A percentile compares a stretch with the other conserved stretches of the same genome.
Evolutionary conservation across 1,140 invertebrate species (phyloP).

Genomic region (Platyura marginata): DNA sequence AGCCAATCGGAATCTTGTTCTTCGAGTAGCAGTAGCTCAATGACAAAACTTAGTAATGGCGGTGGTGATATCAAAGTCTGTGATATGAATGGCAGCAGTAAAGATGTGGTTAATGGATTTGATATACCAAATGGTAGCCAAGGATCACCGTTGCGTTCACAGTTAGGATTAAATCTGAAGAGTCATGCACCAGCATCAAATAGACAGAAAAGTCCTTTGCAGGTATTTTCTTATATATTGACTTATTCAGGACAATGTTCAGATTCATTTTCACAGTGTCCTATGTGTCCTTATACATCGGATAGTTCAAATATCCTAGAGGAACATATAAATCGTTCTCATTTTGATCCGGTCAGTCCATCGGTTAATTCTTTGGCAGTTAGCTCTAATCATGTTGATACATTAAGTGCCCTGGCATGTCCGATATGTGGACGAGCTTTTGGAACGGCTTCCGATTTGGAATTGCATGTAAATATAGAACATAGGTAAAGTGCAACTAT

Average conservation of each 20-base stretch:
- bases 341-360: constrained; percentile 69
- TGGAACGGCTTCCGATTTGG: constrained; percentile 52
- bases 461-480: constrained; percentile 70
- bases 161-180: constrained; percentile 41
- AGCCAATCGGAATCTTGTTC: constrained; percentile 1
- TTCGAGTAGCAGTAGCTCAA: background rate
- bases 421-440: constrained; percentile 56
- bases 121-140: constrained; percentile 29
- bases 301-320: constrained; percentile 52
- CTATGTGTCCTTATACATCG: constrained; percentile 61
- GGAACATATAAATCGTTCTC: constrained; percentile 69
- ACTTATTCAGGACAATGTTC: too few species aligned
- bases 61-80: constrained; percentile 10
- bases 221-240: constrained; percentile 3
- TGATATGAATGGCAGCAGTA: constrained; percentile 14
- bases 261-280: constrained; percentile 34
- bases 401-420: constrained; percentile 28
- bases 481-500: constrained; percentile 35
- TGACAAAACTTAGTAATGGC: constrained; percentile 6
- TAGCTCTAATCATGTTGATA: constrained; percentile 4
- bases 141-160: constrained; percentile 39
- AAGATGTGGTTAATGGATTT: constrained; percentile 4
- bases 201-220: constrained; percentile 22
- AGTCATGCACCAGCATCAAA: constrained; percentile 28
- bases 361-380: constrained; percentile 23